Evolutionary conservation across 2,888 invertebrate species (phyloP), one percentile per base, ranked within the genome.

Genomic region (Dasysyrphus tricinctus): DNA sequence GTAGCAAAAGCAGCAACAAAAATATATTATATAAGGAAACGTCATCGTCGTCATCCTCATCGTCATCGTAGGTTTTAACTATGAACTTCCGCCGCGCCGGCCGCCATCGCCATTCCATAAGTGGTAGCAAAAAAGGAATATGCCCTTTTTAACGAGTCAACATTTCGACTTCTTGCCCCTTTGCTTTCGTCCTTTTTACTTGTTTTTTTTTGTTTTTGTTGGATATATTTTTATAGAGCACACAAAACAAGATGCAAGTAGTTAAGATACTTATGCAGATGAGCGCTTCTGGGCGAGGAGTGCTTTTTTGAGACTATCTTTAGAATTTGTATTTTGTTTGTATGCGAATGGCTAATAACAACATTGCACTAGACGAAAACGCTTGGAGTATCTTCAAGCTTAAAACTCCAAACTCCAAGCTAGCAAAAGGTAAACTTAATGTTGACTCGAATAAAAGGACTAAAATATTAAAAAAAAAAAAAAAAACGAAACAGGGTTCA

Each of bases 121-220:
- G 78, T 78, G 69, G 69, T 61, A 56, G 77, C 63, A 63, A 63
- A 67, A 57, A 82, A 77, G 82, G 67, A 24, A 2, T 24, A 73
- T 77, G 82, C 69, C 37, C 82, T 78, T 82, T 78, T 78, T 74
- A 82, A 78, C 77, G 73, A 82, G 78, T 82, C 74, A 82, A 77
- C 82, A 82, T 78, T 82, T 74, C 54, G 54, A 65, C 57, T 65
- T 29, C 34, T 65, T 37, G 65, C 70, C 59, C 44, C 34, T 59
- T 75, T 42, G 9, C 42, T 59, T 63, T 61, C 6, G n/a, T 57
- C 11, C 12, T 63, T 44, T 44, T 44, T 56, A 4, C 12, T 51
- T 14, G 34, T 12, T 70, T 70, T 49, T 32, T 32, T 32, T 16
- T 14, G 59, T 24, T 47, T 47, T 32, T 39, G 9, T 14, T 65